Percentiles rank a stretch among this genome's conserved stretches.
Conservation (phyloP, 92 coral and sea anemone genomes). For the Parazoanthus atlanticus region DNA sequence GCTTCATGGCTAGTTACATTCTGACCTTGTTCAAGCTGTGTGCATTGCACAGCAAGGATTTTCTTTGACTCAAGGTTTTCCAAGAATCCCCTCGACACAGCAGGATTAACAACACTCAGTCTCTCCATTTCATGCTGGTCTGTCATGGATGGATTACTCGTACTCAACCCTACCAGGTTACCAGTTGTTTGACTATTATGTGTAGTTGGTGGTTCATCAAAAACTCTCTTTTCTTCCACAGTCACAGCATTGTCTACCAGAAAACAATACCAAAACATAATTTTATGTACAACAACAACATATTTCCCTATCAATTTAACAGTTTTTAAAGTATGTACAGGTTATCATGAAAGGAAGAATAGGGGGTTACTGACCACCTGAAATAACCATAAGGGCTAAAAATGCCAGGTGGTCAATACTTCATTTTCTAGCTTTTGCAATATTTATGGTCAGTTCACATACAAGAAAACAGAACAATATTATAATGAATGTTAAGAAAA, state of each 20-base stretch:
- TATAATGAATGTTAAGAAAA: too few relatives aligned
- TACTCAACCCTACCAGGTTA: not conserved
- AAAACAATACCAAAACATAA: not conserved
- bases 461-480: too few relatives aligned
- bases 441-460: too few relatives aligned
- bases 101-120: slow-evolving; percentile 26
- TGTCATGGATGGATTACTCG: not conserved
- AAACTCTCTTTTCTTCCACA: not conserved
- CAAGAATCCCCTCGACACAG: slow-evolving; percentile 50
- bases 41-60: not conserved
- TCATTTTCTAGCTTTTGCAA: too few relatives aligned
- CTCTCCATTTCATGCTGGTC: slow-evolving; percentile 21
- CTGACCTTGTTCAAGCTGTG: not conserved
- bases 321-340: too few relatives aligned
- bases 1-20: not conserved
- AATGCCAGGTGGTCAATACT: too few relatives aligned
- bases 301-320: too few relatives aligned
- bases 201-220: not conserved
- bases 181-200: not conserved
- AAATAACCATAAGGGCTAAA: too few relatives aligned
- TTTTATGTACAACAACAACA: not conserved
- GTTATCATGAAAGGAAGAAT: too few relatives aligned
- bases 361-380: too few relatives aligned
- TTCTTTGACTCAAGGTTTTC: slow-evolving; percentile 40
- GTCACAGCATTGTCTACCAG: not conserved